phyloP scores from a whole-genome alignment of 2,888 invertebrate genomes.

The Synergus umbraculus region DNA sequence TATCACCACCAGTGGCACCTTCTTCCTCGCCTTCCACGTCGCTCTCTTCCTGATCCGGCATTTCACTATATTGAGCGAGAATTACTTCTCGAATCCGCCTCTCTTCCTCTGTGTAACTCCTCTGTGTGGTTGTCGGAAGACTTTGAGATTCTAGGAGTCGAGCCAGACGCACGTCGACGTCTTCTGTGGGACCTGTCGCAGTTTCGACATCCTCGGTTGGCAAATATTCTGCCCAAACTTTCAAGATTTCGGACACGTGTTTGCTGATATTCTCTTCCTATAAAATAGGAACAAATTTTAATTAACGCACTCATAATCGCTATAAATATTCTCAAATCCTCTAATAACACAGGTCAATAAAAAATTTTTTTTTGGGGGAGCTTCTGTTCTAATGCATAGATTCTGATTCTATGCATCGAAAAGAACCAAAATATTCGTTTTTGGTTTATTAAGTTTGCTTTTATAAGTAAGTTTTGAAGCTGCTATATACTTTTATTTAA shows the following conservation, averaged over 20 bases:
- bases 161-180: slow-evolving; percentile 83
- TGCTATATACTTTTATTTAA: too few relatives aligned
- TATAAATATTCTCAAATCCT: too few relatives aligned
- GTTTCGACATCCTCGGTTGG: slow-evolving; percentile 78
- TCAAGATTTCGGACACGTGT: slow-evolving; percentile 85
- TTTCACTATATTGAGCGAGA: slow-evolving; percentile 91
- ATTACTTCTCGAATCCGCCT: slow-evolving; percentile 91
- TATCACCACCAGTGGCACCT: slow-evolving; percentile 76
- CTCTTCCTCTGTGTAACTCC: slow-evolving; percentile 90
- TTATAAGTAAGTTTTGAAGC: too few relatives aligned
- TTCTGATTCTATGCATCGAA: too few relatives aligned
- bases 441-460: too few relatives aligned
- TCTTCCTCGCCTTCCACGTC: slow-evolving; percentile 79
- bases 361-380: too few relatives aligned
- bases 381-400: too few relatives aligned
- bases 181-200: slow-evolving; percentile 78
- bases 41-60: slow-evolving; percentile 84
- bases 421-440: too few relatives aligned
- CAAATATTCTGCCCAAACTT: slow-evolving; percentile 84
- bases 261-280: slow-evolving; percentile 82
- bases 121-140: slow-evolving; percentile 84
- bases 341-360: too few relatives aligned
- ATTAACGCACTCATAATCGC: too few relatives aligned
- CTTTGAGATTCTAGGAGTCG: slow-evolving; percentile 87
- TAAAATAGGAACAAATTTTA: slow-evolving; percentile 52